These are phyloP conservation scores for Philotrypesis tridentata DNA, from an alignment of 1,140 invertebrate species.

Conservation along the genomic window DNA sequence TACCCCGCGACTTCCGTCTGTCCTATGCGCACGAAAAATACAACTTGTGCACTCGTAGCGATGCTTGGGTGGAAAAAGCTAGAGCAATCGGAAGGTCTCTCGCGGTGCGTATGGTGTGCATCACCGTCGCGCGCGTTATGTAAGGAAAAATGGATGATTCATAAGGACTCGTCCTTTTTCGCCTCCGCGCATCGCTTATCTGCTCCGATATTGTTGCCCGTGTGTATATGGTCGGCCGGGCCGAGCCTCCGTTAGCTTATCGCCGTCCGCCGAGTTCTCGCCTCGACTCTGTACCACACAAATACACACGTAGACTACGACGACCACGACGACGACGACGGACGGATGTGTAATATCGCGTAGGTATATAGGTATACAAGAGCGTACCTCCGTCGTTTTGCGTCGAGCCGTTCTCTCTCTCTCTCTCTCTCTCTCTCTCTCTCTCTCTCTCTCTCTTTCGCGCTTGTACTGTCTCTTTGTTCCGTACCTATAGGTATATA, in stretches of 20 bases:
- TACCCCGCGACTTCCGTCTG: no score
- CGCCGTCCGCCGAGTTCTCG: background rate
- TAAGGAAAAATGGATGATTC: slow-evolving; percentile 32
- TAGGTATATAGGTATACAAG: background rate
- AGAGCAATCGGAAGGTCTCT: background rate
- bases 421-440: no score
- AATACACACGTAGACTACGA: no score
- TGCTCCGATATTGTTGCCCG: background rate
- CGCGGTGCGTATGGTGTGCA: background rate
- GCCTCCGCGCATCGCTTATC: background rate
- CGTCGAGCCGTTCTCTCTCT: background rate
- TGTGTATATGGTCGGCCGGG: no score
- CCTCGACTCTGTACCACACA: background rate
- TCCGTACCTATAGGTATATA: slow-evolving; percentile 15
- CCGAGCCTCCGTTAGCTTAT: background rate
- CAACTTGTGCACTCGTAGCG: no score
- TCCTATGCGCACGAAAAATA: no score
- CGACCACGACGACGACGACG: no score
- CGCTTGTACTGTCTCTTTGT: slow-evolving; percentile 33
- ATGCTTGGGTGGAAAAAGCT: no score
- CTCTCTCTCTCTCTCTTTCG: background rate
- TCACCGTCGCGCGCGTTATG: slow-evolving; percentile 12
- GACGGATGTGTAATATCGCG: no score
- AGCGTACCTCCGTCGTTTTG: background rate
- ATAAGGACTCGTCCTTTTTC: background rate